Percentiles rank a stretch among this genome's conserved stretches.
Conservation (phyloP, 2,888 invertebrate genomes). For the Drosophila putrida region DNA sequence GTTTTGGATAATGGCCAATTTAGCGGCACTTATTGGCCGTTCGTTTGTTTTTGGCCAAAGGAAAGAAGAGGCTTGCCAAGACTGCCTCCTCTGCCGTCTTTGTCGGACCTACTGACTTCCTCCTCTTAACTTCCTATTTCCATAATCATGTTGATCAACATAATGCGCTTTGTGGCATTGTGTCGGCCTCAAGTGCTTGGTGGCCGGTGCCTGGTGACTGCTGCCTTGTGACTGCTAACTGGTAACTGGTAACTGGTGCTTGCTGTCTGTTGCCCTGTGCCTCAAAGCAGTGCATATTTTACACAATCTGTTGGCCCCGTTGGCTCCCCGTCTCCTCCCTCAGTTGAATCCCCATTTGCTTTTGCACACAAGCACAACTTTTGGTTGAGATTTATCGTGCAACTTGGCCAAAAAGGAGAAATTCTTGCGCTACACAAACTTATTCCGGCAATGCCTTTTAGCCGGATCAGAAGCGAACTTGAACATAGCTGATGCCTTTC, state of each 20-base stretch:
- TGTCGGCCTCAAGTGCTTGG: conserved; percentile 62
- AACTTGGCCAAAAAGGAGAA: conserved; percentile 59
- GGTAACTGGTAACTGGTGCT: conserved; percentile 20
- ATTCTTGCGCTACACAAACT: conserved; percentile 53
- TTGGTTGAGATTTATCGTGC: conserved; percentile 71
- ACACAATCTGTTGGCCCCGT: conserved; percentile 56
- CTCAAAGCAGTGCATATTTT: conserved; percentile 69
- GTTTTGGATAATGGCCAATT: conserved; percentile 40
- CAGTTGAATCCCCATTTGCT: too few relatives aligned
- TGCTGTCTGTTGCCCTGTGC: conserved; percentile 33
- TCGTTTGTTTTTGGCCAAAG: conserved; percentile 24
- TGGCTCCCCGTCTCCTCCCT: too few relatives aligned
- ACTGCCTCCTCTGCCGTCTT: neutral
- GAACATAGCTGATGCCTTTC: conserved; percentile 34
- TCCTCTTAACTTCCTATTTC: conserved; percentile 4
- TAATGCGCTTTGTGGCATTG: conserved; percentile 76
- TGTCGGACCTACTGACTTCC: neutral
- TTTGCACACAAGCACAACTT: conserved; percentile 53
- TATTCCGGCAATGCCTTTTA: conserved; percentile 71
- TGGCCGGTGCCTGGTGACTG: conserved; percentile 20
- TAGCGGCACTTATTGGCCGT: conserved; percentile 21
- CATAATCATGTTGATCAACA: conserved; percentile 69
- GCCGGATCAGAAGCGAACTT: conserved; percentile 32
- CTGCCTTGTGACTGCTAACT: conserved; percentile 26
- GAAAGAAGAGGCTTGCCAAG: conserved; percentile 30